Base-by-base conservation (phyloP, 2,888 invertebrate species). In the Aleiodes leptofemur region DNA sequence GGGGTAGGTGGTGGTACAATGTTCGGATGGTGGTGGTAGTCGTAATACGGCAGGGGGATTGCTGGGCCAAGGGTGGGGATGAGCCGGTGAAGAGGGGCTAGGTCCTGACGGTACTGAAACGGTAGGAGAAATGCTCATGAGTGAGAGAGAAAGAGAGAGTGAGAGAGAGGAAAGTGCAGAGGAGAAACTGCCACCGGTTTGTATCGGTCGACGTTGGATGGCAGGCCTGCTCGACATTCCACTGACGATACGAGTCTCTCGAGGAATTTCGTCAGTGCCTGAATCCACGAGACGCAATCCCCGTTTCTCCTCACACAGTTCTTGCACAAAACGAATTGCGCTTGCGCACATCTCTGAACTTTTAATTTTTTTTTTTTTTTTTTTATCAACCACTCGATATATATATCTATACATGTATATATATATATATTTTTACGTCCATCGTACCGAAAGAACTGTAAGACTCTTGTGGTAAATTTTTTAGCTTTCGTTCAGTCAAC, bases 21-120 rank as follows among this genome's bases (percentile, higher is more conserved):
- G 43, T 43, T 43, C 34, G 43, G 43, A 8, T 78, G 77, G 81
- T 79, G 77, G 78, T 74, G 77, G 79, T 59, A 64, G 78, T 76
- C 69, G 78, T 75, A 73, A 75, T 6, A 34, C 43, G 7, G 43
- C 74, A 77, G 79, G 78, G 81, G 72, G 76, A 48, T 14, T 29
- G 59, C 56, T 43, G 70, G 77, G 78, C 81, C 81, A 81, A 82
- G 81, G 81, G 83, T 83, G 82, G 84, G 84, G 83, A 83, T 82
- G 80, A 78, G 81, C 80, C 83, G 83, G 80, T 64, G 23, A 79
- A 61, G 68, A n/a, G 48, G 68, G 16, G n/a, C 7, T 50, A 73
- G 77, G 43, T 43, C 43, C 43, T 43, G 11, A 43, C 43, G 43
- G 43, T 43, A 11, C 43, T 11, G 23, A 59, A 6, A 7, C 4